Base-by-base conservation (phyloP, 2,113 vertebrate genomes). In the Sinocyclocheilus rhinocerous region DNA sequence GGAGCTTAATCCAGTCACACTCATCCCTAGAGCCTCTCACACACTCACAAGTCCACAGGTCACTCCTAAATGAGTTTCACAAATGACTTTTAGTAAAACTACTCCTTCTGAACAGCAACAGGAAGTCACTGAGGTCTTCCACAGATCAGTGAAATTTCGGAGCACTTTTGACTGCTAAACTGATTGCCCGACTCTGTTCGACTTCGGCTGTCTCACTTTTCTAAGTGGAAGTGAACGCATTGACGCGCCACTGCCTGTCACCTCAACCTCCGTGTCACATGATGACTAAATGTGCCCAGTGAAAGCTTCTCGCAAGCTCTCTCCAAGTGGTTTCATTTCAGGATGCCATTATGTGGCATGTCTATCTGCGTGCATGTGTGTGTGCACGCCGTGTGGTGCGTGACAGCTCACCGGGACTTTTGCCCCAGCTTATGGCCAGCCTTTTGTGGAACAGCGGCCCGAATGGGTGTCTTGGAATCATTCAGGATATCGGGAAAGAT, bases 291-390 rank as follows among this genome's bases (percentile, higher is more conserved):
- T 92, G 91, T 91, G 90, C 92, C 91, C 89, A 90, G 90, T 93
- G 93, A 94, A 93, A 95, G 93, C 85, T 87, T 86, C 85, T 87
- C 76, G 63, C 76, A 85, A 89, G 91, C 83, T 90, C 80, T 90
- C 84, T 93, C 90, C 91, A 92, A 90, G 89, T 89, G 94, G 92
- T 94, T 92, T 94, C 90, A 94, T 95, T 95, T 95, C 94, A 95
- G 94, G 94, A 95, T 95, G 94, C 95, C 93, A 87, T 94, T 94
- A 92, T 90, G 88, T 88, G 78, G 87, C 90, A 88, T 90, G 89
- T 89, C 82, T 69, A 33, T 84, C 83, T 69, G 84, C 33, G 57
- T 26, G 84, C 86, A 83, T 85, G 81, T 79, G 86, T 24, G 86
- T n/a, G 86, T 81, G 70, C 67, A 55, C 78, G 78, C 89, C 76